These are phyloP conservation scores for Loripinus fragilis DNA, from an alignment of 2,888 invertebrate genomes.

Conservation along the genomic window DNA sequence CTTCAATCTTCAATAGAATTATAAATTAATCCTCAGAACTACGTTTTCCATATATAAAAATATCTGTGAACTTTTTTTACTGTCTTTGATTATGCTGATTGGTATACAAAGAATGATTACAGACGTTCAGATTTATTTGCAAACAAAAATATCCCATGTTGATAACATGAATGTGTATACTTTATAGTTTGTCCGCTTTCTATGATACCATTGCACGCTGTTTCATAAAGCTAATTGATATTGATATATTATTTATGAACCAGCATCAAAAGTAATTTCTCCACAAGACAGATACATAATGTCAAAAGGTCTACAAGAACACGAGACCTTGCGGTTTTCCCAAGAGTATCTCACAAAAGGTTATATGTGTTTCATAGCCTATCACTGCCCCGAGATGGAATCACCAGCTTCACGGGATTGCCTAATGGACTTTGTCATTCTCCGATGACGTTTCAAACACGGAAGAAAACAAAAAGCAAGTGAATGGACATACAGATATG, in stretches of 20 bases:
- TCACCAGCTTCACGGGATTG: not conserved
- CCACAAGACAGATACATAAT: slow-evolving; percentile 13
- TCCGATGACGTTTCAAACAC: not conserved
- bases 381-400: not conserved
- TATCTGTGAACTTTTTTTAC: too few species aligned
- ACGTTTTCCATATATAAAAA: too few species aligned
- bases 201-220: not conserved
- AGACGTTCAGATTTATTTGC: too few species aligned
- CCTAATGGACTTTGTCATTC: slow-evolving; percentile 16
- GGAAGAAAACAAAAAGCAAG: not conserved
- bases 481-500: not conserved
- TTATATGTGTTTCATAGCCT: not conserved
- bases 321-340: slow-evolving; percentile 2
- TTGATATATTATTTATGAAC: slow-evolving; percentile 36
- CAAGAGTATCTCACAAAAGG: not conserved
- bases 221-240: slow-evolving; percentile 7
- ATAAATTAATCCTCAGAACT: too few species aligned
- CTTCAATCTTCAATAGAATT: too few species aligned
- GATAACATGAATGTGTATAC: too few species aligned
- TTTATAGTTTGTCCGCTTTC: not conserved
- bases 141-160: too few species aligned
- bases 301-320: slow-evolving; percentile 17
- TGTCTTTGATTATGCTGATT: too few species aligned
- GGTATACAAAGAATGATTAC: too few species aligned
- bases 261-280: slow-evolving; percentile 10